phyloP scores from a whole-genome alignment of 2,797 vertebrate species.

The Botia almorhae region DNA sequence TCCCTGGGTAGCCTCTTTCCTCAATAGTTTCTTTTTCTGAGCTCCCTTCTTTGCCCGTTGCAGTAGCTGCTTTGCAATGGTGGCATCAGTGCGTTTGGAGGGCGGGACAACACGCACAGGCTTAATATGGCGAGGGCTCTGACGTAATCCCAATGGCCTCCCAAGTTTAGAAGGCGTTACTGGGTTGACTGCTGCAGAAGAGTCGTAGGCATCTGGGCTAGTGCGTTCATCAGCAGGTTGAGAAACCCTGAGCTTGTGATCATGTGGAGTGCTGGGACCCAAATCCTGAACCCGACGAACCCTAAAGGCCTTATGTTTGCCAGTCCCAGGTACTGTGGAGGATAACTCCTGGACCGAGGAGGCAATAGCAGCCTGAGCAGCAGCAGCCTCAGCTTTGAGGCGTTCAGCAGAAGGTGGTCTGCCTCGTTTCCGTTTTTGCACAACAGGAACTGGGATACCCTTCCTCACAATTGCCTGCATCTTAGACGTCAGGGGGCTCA shows the following conservation, averaged over 20 bases:
- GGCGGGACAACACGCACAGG: conserved; percentile 93
- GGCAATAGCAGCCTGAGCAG: conserved; percentile 64
- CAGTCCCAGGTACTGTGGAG: conserved; percentile 70
- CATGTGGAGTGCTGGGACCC: conserved; percentile 67
- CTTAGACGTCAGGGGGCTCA: conserved; percentile 90
- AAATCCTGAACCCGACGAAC: conserved; percentile 82
- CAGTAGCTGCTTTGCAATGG: conserved; percentile 95
- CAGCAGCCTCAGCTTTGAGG: conserved; percentile 83
- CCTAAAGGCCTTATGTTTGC: conserved; percentile 87
- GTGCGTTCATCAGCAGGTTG: conserved; percentile 60
- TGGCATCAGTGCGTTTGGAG: conserved; percentile 93
- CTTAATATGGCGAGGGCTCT: conserved; percentile 94
- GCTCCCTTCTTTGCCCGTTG: conserved; percentile 95
- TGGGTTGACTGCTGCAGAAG: conserved; percentile 60
- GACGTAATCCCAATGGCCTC: conserved; percentile 80
- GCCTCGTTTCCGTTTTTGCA: conserved; percentile 84
- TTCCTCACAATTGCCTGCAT: conserved; percentile 88
- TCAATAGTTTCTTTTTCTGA: conserved; percentile 87
- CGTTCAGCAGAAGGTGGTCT: conserved; percentile 92
- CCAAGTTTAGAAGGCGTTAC: conserved; percentile 72
- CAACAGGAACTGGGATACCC: conserved; percentile 80
- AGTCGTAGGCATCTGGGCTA: conserved; percentile 61
- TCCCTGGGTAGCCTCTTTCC: conserved; percentile 87
- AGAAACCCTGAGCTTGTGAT: conserved; percentile 65
- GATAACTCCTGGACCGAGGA: conserved; percentile 41